A percentile compares a stretch with the other conserved stretches of the same genome.
Conservation (phyloP, 2,888 invertebrate species). For the Polymixis flavicincta region DNA sequence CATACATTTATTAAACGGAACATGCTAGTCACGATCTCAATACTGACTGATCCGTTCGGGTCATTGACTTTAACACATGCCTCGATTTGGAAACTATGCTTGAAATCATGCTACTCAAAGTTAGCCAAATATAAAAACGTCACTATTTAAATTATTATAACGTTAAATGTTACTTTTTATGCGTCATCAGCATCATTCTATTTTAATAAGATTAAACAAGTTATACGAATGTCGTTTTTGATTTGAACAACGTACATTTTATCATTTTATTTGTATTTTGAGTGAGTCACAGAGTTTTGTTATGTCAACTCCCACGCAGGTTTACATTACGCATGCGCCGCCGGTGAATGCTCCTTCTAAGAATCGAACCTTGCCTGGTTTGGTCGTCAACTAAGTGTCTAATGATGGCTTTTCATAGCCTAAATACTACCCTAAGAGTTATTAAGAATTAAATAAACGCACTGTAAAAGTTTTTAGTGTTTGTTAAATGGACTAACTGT, state of each 20-base stretch:
- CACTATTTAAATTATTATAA: neutral
- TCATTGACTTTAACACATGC: slow-evolving; percentile 69
- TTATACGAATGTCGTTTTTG: slow-evolving; percentile 10
- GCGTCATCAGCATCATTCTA: slow-evolving; percentile 28
- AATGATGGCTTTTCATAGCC: neutral
- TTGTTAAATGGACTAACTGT: slow-evolving; percentile 21
- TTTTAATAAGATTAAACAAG: slow-evolving; percentile 15
- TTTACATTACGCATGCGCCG: slow-evolving; percentile 70
- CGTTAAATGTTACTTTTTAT: slow-evolving; percentile 6
- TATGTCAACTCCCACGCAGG: slow-evolving; percentile 74
- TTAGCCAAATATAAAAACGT: slow-evolving; percentile 20
- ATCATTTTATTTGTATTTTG: slow-evolving; percentile 43
- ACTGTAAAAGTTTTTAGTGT: neutral
- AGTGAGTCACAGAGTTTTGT: slow-evolving; percentile 62
- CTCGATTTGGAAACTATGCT: slow-evolving; percentile 43
- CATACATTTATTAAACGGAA: slow-evolving; percentile 43
- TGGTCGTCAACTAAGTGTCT: slow-evolving; percentile 23
- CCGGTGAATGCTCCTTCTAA: slow-evolving; percentile 67
- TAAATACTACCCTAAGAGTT: neutral
- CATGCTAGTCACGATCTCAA: slow-evolving; percentile 63
- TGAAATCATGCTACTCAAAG: slow-evolving; percentile 22
- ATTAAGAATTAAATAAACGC: neutral
- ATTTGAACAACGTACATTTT: slow-evolving; percentile 19
- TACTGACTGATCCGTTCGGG: slow-evolving; percentile 64
- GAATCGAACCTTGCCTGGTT: slow-evolving; percentile 65